Percentiles rank a stretch among this genome's conserved stretches.
These are phyloP conservation scores for Brachionichthys hirsutus DNA, from an alignment of 2,113 vertebrate genomes.

Conservation along the genomic window DNA sequence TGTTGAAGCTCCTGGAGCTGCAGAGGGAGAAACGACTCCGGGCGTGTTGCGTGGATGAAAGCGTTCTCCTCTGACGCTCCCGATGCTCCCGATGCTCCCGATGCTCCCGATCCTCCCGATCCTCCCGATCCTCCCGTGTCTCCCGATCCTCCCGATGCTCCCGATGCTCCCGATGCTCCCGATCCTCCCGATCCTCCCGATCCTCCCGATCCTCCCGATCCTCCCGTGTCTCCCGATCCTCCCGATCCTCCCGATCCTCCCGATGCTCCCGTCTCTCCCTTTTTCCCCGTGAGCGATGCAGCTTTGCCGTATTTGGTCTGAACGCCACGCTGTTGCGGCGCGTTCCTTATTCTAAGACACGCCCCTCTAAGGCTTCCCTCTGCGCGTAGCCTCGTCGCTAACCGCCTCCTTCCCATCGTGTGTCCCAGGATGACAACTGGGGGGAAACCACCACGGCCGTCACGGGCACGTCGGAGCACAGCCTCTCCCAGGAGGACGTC, in stretches of 20 bases:
- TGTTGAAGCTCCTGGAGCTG: not conserved
- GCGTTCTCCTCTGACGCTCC: slow-evolving; percentile 9
- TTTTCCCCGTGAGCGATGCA: slow-evolving; percentile 1
- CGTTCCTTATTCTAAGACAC: not conserved
- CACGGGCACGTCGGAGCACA: slow-evolving; percentile 96
- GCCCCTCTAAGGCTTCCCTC: too few species aligned
- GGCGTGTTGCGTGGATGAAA: not conserved
- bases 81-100: not conserved
- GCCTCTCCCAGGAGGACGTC: slow-evolving; percentile 95
- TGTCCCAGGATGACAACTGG: slow-evolving; percentile 94
- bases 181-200: too few species aligned
- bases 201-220: too few species aligned
- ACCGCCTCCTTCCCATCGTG: not conserved
- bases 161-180: slow-evolving; percentile 4
- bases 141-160: not conserved
- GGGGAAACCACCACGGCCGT: slow-evolving; percentile 96
- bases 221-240: slow-evolving; percentile 10
- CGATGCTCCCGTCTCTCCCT: not conserved
- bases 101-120: not conserved
- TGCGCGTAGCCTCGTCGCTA: too few species aligned
- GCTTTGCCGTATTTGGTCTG: slow-evolving; percentile 11
- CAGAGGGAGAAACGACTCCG: not conserved
- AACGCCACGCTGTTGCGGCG: not conserved
- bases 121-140: not conserved
- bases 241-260: slow-evolving; percentile 8